These are phyloP conservation scores for Sylvilagus floridanus DNA, from an alignment of 2,797 vertebrate species.

Conservation along the genomic window DNA sequence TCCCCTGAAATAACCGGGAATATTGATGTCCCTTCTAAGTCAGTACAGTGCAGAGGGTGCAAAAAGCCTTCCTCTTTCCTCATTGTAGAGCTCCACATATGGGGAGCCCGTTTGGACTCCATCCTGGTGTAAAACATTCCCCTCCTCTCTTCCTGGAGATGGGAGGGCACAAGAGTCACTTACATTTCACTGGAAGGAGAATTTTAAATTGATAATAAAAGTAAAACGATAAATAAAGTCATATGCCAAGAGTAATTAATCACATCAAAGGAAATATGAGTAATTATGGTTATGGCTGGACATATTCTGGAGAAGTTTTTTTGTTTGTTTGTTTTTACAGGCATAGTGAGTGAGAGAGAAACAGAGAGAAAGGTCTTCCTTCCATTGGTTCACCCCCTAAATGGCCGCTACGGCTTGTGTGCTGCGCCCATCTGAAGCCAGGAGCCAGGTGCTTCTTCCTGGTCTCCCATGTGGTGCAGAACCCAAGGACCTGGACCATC, in stretches of 20 bases:
- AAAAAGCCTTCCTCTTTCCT: not conserved
- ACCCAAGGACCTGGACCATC: too few species aligned
- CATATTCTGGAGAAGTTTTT: not conserved
- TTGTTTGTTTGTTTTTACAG: too few species aligned
- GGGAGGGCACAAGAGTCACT: not conserved
- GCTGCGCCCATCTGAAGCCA: too few species aligned
- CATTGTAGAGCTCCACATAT: accelerated
- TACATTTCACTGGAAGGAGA: not conserved
- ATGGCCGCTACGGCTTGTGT: too few species aligned
- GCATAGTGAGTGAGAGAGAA: too few species aligned
- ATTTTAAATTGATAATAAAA: slow-evolving; percentile 13
- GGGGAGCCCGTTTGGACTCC: not conserved
- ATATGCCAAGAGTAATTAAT: not conserved
- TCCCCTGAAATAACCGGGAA: not conserved
- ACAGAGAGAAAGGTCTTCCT: too few species aligned
- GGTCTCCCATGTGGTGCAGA: too few species aligned
- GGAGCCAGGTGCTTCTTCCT: too few species aligned
- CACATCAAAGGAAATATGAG: not conserved
- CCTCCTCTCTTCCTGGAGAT: not conserved
- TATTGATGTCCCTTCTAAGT: not conserved
- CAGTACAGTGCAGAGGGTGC: not conserved
- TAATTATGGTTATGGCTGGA: not conserved
- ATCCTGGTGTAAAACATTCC: not conserved
- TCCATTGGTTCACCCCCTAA: too few species aligned
- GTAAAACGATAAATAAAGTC: not conserved